These are phyloP conservation scores for Euclidia mi DNA, from an alignment of 2,888 invertebrate genomes.

Conservation along the genomic window DNA sequence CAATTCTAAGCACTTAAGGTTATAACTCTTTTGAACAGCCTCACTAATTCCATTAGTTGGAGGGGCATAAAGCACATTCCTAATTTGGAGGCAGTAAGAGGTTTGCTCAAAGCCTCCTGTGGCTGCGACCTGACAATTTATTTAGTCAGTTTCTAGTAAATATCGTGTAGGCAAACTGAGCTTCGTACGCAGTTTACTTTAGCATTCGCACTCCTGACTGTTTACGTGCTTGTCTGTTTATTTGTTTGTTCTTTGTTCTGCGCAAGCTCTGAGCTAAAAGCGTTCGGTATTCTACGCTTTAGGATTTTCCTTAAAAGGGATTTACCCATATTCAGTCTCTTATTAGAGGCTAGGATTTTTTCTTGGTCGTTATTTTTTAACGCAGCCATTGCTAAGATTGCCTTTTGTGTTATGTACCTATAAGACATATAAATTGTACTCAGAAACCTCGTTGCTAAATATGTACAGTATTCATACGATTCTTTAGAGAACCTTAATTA, in stretches of 20 bases:
- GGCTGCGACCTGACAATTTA: slow-evolving; percentile 33
- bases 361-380: slow-evolving; percentile 3
- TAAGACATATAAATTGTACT: not conserved
- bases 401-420: not conserved
- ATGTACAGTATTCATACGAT: no score
- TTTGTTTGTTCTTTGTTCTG: slow-evolving; percentile 41
- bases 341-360: slow-evolving; percentile 10
- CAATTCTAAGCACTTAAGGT: slow-evolving; percentile 14
- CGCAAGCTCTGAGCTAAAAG: slow-evolving; percentile 29
- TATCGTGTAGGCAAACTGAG: slow-evolving; percentile 22
- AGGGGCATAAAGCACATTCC: slow-evolving; percentile 36
- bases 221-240: slow-evolving; percentile 59
- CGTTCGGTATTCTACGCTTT: slow-evolving; percentile 18
- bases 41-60: slow-evolving; percentile 32
- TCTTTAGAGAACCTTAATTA: no score
- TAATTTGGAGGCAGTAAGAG: slow-evolving; percentile 46
- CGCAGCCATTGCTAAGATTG: not conserved
- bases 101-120: slow-evolving; percentile 32
- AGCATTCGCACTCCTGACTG: slow-evolving; percentile 64
- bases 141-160: slow-evolving; percentile 39
- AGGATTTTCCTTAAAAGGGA: slow-evolving; percentile 7
- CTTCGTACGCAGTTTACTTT: slow-evolving; percentile 53
- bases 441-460: not conserved
- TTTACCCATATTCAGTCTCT: slow-evolving; percentile 12
- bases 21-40: slow-evolving; percentile 23